These are phyloP conservation scores for Maniola jurtina DNA, from an alignment of 1,140 invertebrate species.

Conservation along the genomic window DNA sequence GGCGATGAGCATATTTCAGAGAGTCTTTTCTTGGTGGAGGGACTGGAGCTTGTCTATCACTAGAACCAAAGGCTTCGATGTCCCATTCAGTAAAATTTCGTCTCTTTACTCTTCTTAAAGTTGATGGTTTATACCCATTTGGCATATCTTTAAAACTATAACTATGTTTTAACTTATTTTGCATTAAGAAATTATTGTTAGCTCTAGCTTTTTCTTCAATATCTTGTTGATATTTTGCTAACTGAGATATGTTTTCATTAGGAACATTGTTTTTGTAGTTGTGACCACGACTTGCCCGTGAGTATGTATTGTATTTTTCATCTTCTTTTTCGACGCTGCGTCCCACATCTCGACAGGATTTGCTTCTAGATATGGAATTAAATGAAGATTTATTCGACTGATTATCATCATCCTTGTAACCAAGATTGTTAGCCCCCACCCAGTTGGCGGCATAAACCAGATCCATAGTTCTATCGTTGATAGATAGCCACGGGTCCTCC, in stretches of 20 bases:
- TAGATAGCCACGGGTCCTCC: conserved; percentile 84
- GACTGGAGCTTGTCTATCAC: conserved; percentile 65
- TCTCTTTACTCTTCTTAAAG: conserved; percentile 75
- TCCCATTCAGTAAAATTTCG: conserved; percentile 80
- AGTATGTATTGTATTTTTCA: conserved; percentile 49
- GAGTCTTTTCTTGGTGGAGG: conserved; percentile 73
- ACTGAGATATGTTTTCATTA: conserved; percentile 77
- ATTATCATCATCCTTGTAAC: conserved; percentile 55
- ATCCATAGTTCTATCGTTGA: conserved; percentile 83
- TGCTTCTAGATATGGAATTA: conserved; percentile 74
- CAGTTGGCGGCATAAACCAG: conserved; percentile 91
- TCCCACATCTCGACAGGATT: conserved; percentile 74
- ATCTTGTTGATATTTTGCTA: conserved; percentile 81
- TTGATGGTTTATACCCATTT: conserved; percentile 80
- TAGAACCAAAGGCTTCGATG: conserved; percentile 64
- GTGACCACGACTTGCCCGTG: conserved; percentile 46
- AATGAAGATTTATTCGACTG: conserved; percentile 53
- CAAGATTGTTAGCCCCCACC: conserved; percentile 81
- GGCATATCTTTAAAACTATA: conserved; percentile 80
- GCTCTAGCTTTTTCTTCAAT: conserved; percentile 79
- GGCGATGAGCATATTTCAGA: conserved; percentile 74
- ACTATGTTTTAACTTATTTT: conserved; percentile 76
- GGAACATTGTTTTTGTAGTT: conserved; percentile 52
- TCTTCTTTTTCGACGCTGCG: conserved; percentile 55
- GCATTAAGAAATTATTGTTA: conserved; percentile 68